Percentiles rank a stretch among this genome's conserved stretches.
Evolutionary conservation across 2,888 invertebrate genomes (phyloP).

Genomic region (Drosophila ochracea): DNA sequence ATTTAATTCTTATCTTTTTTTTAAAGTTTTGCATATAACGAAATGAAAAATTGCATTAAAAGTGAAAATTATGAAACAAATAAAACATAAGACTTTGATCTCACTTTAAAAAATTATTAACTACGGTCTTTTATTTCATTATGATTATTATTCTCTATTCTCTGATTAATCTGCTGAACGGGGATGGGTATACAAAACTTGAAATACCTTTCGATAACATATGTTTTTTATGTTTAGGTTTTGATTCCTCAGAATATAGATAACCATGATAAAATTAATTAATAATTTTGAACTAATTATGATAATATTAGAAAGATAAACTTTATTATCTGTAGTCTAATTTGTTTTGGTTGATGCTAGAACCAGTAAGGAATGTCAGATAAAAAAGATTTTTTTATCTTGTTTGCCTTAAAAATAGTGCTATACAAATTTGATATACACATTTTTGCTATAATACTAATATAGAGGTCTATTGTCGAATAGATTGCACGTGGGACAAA

Average conservation of each 20-base stretch:
- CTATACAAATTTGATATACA: background rate
- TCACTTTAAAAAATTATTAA: slow-evolving; percentile 56
- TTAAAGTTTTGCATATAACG: slow-evolving; percentile 61
- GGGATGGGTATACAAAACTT: background rate
- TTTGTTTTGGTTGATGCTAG: background rate
- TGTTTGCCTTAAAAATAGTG: background rate
- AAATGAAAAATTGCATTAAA: slow-evolving; percentile 53
- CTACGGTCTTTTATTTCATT: slow-evolving; percentile 8
- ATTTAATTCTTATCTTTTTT: slow-evolving; percentile 67
- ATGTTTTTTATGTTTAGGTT: no score
- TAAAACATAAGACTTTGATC: slow-evolving; percentile 71
- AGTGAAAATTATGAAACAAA: slow-evolving; percentile 65
- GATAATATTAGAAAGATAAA: background rate
- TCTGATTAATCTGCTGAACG: no score
- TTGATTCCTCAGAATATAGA: background rate
- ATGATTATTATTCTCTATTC: background rate
- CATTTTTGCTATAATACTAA: background rate
- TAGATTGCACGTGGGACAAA: slow-evolving; percentile 31
- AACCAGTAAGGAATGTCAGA: background rate
- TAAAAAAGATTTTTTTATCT: background rate
- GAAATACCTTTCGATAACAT: background rate
- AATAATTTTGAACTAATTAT: background rate
- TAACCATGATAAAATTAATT: background rate
- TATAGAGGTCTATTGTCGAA: slow-evolving; percentile 2
- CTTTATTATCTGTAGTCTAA: background rate